Evolutionary conservation across 2,113 vertebrate species (phyloP).

Genomic region (Rhynchomys soricoides): DNA sequence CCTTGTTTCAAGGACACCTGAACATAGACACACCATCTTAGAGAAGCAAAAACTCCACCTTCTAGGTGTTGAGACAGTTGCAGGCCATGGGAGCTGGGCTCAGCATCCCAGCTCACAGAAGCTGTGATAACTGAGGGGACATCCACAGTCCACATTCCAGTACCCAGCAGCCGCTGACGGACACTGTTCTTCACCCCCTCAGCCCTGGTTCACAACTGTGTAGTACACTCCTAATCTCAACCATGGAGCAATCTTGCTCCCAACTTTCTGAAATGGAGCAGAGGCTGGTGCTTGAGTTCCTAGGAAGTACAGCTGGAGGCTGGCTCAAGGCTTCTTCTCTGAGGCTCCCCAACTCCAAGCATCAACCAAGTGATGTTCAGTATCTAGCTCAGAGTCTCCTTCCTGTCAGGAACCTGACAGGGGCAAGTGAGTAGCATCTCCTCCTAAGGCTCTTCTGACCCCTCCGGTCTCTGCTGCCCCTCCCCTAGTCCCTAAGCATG

Average conservation of each 20-base stretch:
- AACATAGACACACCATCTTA: not conserved
- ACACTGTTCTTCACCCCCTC: not conserved
- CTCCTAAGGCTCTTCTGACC: not conserved
- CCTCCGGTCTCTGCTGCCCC: not conserved
- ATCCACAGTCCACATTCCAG: not conserved
- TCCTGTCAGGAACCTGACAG: not conserved
- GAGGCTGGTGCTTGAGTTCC: rapidly evolving
- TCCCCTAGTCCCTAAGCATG: rapidly evolving
- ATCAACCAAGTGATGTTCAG: rapidly evolving
- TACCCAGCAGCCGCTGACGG: not conserved
- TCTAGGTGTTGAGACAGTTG: not conserved
- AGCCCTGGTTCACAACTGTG: not conserved
- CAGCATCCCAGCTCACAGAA: not conserved
- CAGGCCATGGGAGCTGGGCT: not conserved
- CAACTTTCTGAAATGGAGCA: not conserved
- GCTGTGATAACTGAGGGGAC: not conserved
- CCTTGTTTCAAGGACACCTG: not conserved
- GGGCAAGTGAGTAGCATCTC: not conserved
- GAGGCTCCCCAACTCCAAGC: rapidly evolving
- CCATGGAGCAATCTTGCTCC: rapidly evolving
- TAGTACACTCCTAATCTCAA: not conserved
- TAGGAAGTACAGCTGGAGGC: rapidly evolving
- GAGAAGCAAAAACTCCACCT: not conserved
- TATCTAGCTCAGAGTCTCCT: not conserved
- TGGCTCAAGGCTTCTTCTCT: not conserved